A percentile compares a stretch with the other conserved stretches of the same genome.
These are phyloP conservation scores for Elgaria multicarinata DNA, from an alignment of 2,113 vertebrate genomes.

Conservation along the genomic window DNA sequence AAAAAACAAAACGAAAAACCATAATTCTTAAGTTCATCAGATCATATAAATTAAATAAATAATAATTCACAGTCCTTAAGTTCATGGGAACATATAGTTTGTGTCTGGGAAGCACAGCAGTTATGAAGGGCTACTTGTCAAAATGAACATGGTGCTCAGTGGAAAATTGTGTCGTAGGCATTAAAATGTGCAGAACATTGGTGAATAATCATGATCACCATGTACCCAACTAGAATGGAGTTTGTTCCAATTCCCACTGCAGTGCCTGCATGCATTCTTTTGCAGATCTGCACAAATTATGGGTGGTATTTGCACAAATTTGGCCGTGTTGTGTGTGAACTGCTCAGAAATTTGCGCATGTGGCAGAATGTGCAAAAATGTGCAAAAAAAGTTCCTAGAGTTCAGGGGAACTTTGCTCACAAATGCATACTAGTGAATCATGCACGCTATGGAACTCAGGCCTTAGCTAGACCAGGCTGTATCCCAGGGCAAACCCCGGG, in stretches of 20 bases:
- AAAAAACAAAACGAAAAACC: slow-evolving; percentile 48
- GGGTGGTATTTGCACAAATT: no score
- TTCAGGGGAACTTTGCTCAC: background rate
- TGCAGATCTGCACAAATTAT: no score
- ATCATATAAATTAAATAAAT: slow-evolving; percentile 31
- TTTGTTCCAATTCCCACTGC: no score
- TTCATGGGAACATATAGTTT: slow-evolving; percentile 20
- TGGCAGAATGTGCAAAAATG: background rate
- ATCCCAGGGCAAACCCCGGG: no score
- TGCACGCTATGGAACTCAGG: no score
- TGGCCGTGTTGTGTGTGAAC: no score
- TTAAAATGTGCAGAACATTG: background rate
- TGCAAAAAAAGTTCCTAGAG: background rate
- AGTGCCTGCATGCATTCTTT: no score
- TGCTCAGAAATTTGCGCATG: no score
- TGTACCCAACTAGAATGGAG: background rate
- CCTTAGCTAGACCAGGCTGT: no score
- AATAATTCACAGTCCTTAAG: slow-evolving; percentile 36
- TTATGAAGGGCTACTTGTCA: slow-evolving; percentile 31
- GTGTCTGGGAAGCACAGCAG: slow-evolving; percentile 5
- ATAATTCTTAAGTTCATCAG: slow-evolving; percentile 26
- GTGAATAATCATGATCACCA: background rate
- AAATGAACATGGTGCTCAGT: slow-evolving; percentile 28
- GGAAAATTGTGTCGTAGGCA: slow-evolving; percentile 8
- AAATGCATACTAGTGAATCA: no score